Evolutionary conservation across 30 jellyfish, hydroid and myxozoan genomes (phyloP).

Genomic region (Cassiopea andromeda): DNA sequence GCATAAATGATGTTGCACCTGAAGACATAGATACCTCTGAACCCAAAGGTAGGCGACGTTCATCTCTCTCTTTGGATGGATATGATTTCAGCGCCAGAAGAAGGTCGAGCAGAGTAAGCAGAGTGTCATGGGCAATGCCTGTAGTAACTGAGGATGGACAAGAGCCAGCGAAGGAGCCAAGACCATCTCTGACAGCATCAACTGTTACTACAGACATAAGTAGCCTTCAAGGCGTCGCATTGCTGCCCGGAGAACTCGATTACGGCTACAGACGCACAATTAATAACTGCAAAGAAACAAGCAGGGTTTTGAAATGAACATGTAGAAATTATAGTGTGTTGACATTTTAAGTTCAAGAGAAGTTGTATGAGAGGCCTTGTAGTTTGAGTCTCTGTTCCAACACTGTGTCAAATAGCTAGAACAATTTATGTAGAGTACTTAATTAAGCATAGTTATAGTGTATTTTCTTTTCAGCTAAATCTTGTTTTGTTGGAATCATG

Average conservation of each 20-base stretch:
- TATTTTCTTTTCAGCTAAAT: too few species aligned
- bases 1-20: constrained; percentile 50
- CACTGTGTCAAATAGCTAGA: too few species aligned
- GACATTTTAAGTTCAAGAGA: too few species aligned
- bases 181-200: constrained; percentile 65
- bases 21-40: constrained; percentile 36
- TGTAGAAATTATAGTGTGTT: background rate
- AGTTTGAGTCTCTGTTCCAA: too few species aligned
- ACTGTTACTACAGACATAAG: constrained; percentile 53
- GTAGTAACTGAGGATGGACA: constrained; percentile 59
- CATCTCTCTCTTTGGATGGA: constrained; percentile 65
- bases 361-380: too few species aligned
- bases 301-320: background rate
- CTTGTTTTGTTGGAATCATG: too few species aligned
- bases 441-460: too few species aligned
- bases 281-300: background rate
- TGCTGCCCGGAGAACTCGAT: constrained; percentile 66
- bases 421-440: too few species aligned
- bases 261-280: background rate
- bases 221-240: constrained; percentile 20
- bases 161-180: constrained; percentile 54
- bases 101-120: constrained; percentile 60
- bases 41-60: constrained; percentile 48
- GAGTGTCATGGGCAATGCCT: constrained; percentile 78
- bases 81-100: constrained; percentile 63